A percentile compares a stretch with the other conserved stretches of the same genome.
These are phyloP conservation scores for Temnopleurus reevesii DNA, from an alignment of 53 echinoderm and acorn worm genomes.

Conservation along the genomic window DNA sequence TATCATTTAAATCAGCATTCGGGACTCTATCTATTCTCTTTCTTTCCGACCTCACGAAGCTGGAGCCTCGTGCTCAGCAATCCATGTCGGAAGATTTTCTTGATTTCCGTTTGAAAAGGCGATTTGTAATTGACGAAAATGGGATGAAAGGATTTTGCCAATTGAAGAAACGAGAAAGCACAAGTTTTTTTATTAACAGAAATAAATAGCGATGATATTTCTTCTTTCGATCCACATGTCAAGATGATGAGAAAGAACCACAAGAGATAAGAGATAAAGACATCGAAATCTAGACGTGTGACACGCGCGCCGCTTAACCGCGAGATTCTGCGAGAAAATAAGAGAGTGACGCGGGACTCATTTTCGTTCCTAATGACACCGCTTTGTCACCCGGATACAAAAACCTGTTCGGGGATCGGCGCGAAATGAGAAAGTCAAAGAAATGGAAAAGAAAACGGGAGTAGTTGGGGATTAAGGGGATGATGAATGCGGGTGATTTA, in stretches of 20 bases:
- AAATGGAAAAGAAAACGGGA: background rate
- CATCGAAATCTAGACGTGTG: background rate
- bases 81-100: slow-evolving; percentile 16
- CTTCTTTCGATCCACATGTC: background rate
- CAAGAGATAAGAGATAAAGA: slow-evolving; percentile 10
- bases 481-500: slow-evolving; percentile 33
- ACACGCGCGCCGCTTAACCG: background rate
- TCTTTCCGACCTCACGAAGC: background rate
- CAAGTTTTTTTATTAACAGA: slow-evolving; percentile 25
- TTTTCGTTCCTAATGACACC: slow-evolving; percentile 1
- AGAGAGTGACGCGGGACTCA: background rate
- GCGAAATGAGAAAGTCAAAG: background rate
- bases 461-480: background rate
- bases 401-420: slow-evolving; percentile 14
- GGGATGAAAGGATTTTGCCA: background rate
- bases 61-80: slow-evolving; percentile 10
- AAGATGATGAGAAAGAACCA: background rate
- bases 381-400: slow-evolving; percentile 4
- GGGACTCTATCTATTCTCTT: background rate
- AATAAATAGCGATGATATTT: slow-evolving; percentile 12
- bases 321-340: background rate
- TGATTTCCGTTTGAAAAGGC: slow-evolving; percentile 37
- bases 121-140: slow-evolving; percentile 9
- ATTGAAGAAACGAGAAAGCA: slow-evolving; percentile 19
- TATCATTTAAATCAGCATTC: slow-evolving; percentile 28